A percentile compares a stretch with the other conserved stretches of the same genome.
These are phyloP conservation scores for Drosophila cardini DNA, from an alignment of 1,140 invertebrate genomes.

Conservation along the genomic window DNA sequence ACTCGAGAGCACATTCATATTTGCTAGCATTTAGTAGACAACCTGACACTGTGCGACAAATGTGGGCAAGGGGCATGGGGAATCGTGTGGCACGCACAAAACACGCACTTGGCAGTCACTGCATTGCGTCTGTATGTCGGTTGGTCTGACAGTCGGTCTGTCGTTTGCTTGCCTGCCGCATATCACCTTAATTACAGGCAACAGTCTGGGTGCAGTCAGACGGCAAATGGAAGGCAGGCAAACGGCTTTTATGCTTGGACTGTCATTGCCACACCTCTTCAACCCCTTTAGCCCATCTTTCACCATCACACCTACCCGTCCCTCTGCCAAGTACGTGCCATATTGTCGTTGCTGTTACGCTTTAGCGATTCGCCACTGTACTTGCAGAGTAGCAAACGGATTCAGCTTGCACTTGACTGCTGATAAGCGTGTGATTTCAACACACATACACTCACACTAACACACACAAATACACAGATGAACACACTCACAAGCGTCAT, in stretches of 20 bases:
- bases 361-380: slow-evolving; percentile 77
- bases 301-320: no score
- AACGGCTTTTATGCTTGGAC: slow-evolving; percentile 74
- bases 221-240: slow-evolving; percentile 78
- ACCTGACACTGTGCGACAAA: slow-evolving; percentile 5
- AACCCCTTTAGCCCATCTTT: slow-evolving; percentile 1
- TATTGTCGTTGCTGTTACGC: slow-evolving; percentile 76
- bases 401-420: slow-evolving; percentile 82
- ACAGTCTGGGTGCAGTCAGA: slow-evolving; percentile 78
- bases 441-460: slow-evolving; percentile 38
- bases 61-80: background rate
- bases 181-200: slow-evolving; percentile 83
- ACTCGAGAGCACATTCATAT: slow-evolving; percentile 13
- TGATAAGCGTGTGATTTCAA: slow-evolving; percentile 79
- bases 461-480: slow-evolving; percentile 17
- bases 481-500: slow-evolving; percentile 38
- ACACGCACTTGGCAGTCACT: slow-evolving; percentile 66
- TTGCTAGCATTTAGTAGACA: slow-evolving; percentile 25
- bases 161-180: slow-evolving; percentile 60
- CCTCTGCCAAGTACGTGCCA: slow-evolving; percentile 32
- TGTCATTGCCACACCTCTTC: slow-evolving; percentile 55
- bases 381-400: slow-evolving; percentile 63
- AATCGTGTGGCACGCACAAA: slow-evolving; percentile 59
- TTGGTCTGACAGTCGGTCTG: background rate
- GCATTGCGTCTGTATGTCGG: background rate